Evolutionary conservation across 2,888 invertebrate species (phyloP), one percentile per base, ranked within the genome.

Genomic region (Dusona sp.): DNA sequence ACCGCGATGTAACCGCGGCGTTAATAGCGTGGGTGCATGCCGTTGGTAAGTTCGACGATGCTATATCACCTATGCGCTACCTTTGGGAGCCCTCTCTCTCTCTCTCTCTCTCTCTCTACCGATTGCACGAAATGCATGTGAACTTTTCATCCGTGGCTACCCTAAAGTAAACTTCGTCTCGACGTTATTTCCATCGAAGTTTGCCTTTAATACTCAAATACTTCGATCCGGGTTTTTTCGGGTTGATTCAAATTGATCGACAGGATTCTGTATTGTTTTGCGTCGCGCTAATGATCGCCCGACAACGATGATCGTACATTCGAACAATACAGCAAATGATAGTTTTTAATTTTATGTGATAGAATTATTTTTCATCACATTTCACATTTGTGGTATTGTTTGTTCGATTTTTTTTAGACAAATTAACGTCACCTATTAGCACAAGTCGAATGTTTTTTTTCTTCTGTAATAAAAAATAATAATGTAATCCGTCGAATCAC

Each of bases 11-110:
- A 87, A 87, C 88, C 89, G 86, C 88, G 85, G 88, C 84, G 87
- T 90, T 90, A 91, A 90, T 89, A 89, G 89, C 89, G 88, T 88
- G 61, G 80, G 77, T 86, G 80, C 83, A 86, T 81, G 68, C 80
- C 68, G 86, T 80, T 83, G 83, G 86, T 83, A 86, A 86, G 77
- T 86, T 81, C 80, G 68, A 81, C 84, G 77, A 74, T 74, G 83
- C 57, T 81, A 70, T 57, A 51, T 42, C 65, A 22, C 36, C 54
- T 22, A 16, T 57, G 42, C 33, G n/a, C 67, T 65, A 42, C 38
- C 48, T 64, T 48, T 19, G 33, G 36, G 51, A 16, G 36, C 25
- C 57, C 75, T 16, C 61, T 57, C 57, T 57, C 25, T 25, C 25
- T 25, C 57, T 25, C 57, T 57, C 54, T 57, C 29, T 61, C 57